Evolutionary conservation across 2,113 vertebrate species (phyloP), one percentile per base, ranked within the genome.

Genomic region (Tyto alba): DNA sequence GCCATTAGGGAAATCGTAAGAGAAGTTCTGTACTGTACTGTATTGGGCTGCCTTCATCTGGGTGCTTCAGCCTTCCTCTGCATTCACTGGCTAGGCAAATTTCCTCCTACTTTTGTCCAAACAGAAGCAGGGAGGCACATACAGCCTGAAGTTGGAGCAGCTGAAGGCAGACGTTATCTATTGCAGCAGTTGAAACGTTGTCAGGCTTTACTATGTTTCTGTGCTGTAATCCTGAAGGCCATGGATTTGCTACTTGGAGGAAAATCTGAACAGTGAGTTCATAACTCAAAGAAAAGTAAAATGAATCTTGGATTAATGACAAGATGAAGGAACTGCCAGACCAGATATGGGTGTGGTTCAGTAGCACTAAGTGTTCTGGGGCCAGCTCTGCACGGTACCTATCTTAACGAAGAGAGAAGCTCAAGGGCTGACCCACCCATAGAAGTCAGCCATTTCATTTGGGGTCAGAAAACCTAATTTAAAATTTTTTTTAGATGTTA

Each of bases 281-380:
- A 89, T 95, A 96, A 71, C 69, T 98, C 92, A 26, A 41, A 93
- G 88, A 92, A 76, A 64, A 47, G 36, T 68, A 55, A 84, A 84
- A 85, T 66, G 50, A 86, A 45, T 92, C 72, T 93, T 92, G 83
- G 43, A 56, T 38, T 85, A 47, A 63, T 85, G 95, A 88, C 82
- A 87, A 85, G 78, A 57, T 73, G 63, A 90, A 86, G 55, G 59
- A 95, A 53, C 83, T 95, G 76, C 72, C 76, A 74, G 85, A 74
- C 45, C 50, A 86, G 66, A 27, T 67, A 16, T 32, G 75, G 91
- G 87, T 96, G 82, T 23, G 87, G 85, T 67, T 91, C 69, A 83
- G 13, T 34, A 74, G 71, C 32, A 22, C 32, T 27, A 21, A 73
- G 63, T 1, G 7, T 68, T 93, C 88, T 88, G 45, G 27, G 47